Conservation (phyloP, 2,113 vertebrate species). For the Tympanuchus pallidicinctus region DNA sequence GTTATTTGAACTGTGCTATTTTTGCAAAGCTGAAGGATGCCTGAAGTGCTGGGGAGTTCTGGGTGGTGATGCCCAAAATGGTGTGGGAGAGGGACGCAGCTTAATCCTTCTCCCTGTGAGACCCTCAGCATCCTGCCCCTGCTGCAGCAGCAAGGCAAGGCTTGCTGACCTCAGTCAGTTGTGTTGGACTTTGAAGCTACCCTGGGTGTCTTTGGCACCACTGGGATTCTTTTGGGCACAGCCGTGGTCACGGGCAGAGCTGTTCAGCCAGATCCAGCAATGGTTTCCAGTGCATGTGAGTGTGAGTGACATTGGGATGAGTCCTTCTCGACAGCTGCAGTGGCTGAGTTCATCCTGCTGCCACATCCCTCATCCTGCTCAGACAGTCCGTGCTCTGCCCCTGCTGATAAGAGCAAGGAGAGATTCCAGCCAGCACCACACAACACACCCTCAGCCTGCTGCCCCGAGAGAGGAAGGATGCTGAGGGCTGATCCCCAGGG, state of each 20-base stretch:
- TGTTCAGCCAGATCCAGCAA: background rate
- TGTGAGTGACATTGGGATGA: background rate
- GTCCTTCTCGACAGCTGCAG: background rate
- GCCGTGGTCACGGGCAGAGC: background rate
- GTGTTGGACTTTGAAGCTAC: background rate
- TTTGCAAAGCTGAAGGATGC: background rate
- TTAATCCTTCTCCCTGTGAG: background rate
- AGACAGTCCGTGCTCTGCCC: background rate
- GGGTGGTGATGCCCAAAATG: background rate
- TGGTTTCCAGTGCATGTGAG: background rate
- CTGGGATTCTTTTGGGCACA: background rate
- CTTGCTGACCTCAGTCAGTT: background rate
- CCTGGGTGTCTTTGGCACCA: background rate
- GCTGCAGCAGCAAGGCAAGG: background rate
- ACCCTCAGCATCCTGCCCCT: background rate
- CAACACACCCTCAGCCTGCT: background rate
- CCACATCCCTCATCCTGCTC: background rate
- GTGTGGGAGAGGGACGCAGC: background rate
- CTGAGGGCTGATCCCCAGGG: background rate
- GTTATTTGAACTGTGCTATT: background rate
- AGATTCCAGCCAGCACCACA: background rate
- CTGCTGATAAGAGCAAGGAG: accelerated
- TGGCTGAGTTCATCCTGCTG: background rate
- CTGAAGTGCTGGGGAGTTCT: accelerated
- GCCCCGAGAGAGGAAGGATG: background rate